These are phyloP conservation scores for Dyspetes luteomarginatus DNA, from an alignment of 2,888 invertebrate genomes.

Conservation along the genomic window DNA sequence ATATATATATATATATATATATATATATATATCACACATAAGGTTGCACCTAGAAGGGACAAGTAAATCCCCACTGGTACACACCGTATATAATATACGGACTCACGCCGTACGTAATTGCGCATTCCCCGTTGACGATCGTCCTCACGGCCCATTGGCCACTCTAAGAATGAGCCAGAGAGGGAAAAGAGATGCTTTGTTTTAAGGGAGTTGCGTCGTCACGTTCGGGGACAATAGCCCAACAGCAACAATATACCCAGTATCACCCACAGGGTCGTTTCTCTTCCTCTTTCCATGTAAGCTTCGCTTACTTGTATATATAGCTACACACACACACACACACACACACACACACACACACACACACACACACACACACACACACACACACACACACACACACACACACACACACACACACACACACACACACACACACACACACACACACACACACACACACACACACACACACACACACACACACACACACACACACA, in stretches of 20 bases:
- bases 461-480: background rate
- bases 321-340: slow-evolving; percentile 12
- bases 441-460: background rate
- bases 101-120: slow-evolving; percentile 71
- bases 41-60: background rate
- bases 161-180: slow-evolving; percentile 8
- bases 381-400: background rate
- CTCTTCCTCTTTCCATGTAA: background rate
- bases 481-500: slow-evolving; percentile 5
- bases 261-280: slow-evolving; percentile 5
- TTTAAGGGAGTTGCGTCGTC: slow-evolving; percentile 67
- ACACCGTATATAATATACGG: slow-evolving; percentile 3
- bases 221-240: slow-evolving; percentile 67
- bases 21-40: background rate
- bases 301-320: background rate
- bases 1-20: background rate
- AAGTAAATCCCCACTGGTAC: background rate
- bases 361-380: background rate
- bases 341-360: slow-evolving; percentile 3
- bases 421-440: slow-evolving; percentile 2
- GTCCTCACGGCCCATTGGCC: slow-evolving; percentile 58
- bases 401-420: slow-evolving; percentile 6
- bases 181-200: slow-evolving; percentile 69
- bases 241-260: slow-evolving; percentile 63
- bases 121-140: slow-evolving; percentile 72